A percentile compares a stretch with the other conserved stretches of the same genome.
Evolutionary conservation across 1,140 invertebrate genomes (phyloP).

Genomic region (Caenorhabditis inopinata): DNA sequence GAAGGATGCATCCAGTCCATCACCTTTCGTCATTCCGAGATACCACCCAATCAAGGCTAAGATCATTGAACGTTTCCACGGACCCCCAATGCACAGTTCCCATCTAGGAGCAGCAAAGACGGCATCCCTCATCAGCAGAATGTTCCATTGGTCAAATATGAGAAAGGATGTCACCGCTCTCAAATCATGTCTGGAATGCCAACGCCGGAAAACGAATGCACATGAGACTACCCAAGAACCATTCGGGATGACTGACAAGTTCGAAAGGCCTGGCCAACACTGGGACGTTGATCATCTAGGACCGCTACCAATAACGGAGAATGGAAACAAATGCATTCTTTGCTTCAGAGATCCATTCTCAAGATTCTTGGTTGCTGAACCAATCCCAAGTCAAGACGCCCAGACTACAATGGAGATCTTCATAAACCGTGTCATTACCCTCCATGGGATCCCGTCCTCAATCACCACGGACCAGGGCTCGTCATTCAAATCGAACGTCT

Average conservation of each 20-base stretch:
- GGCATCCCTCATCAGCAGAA: not conserved
- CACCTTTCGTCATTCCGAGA: not conserved
- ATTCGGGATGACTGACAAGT: not conserved
- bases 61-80: not conserved
- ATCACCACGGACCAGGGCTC: not conserved
- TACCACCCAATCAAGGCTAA: not conserved
- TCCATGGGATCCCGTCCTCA: not conserved
- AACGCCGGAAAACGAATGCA: conserved; percentile 2
- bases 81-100: not conserved
- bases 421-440: not conserved
- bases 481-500: not conserved
- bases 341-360: not conserved
- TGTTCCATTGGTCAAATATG: conserved; percentile 15
- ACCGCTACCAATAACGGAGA: conserved; percentile 12
- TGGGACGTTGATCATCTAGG: conserved; percentile 7
- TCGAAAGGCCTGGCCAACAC: not conserved
- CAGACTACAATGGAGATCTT: not conserved
- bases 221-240: not conserved
- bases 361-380: not conserved
- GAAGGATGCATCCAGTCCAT: too few species aligned
- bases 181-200: not conserved
- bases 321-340: conserved; percentile 25
- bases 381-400: not conserved
- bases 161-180: not conserved
- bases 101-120: conserved; percentile 23